Evolutionary conservation across 2,797 vertebrate genomes (phyloP).

Genomic region (Hirundo rustica): DNA sequence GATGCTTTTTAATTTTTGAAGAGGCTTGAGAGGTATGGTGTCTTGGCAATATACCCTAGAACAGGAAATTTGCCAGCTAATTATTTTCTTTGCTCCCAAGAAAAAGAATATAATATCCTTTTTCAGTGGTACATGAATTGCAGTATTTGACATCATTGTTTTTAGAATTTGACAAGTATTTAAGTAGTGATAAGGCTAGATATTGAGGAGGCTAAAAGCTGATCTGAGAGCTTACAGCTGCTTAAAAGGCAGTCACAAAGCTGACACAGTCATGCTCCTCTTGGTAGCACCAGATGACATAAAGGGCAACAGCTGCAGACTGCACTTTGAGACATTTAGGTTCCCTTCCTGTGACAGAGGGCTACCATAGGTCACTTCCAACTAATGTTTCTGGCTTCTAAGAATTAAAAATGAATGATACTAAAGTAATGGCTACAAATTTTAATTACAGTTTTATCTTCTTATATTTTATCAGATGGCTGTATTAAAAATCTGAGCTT

Average conservation of each 20-base stretch:
- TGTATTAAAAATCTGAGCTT: background rate
- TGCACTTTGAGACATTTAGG: background rate
- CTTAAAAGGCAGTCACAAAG: background rate
- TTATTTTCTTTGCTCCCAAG: background rate
- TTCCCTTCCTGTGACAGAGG: background rate
- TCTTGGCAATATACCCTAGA: background rate
- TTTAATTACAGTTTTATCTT: background rate
- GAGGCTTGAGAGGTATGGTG: background rate
- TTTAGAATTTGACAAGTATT: background rate
- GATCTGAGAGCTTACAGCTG: background rate
- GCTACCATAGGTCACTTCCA: background rate
- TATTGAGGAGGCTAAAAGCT: background rate
- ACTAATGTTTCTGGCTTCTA: background rate
- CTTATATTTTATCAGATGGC: background rate
- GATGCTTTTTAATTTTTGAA: background rate
- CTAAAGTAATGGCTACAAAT: background rate
- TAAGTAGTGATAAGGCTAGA: background rate
- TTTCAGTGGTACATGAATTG: background rate
- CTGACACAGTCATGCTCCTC: background rate
- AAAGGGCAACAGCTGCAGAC: background rate
- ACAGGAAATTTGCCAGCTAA: background rate
- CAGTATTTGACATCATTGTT: background rate
- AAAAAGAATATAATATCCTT: background rate
- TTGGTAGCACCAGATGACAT: background rate
- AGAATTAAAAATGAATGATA: background rate